Conservation (phyloP, 2,888 invertebrate genomes). For the Brachyptera putata region DNA sequence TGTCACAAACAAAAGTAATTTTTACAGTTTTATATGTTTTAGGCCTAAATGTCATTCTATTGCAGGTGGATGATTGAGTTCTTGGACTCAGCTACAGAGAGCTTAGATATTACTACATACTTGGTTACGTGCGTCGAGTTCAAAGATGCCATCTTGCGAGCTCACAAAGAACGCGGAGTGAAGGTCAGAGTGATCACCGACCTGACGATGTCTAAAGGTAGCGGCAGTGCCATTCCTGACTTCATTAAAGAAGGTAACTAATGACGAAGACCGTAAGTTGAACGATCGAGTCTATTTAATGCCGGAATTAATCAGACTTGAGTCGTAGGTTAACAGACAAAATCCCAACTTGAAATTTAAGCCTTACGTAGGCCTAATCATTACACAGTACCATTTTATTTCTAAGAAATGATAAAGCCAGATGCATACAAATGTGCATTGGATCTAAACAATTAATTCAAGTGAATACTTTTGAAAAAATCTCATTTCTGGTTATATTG, state of each 20-base stretch:
- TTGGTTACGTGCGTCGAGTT: neutral
- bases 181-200: neutral
- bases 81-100: neutral
- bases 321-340: no score
- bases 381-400: neutral
- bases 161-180: conserved; percentile 2
- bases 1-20: no score
- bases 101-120: neutral
- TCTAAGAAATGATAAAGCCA: neutral
- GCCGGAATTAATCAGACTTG: no score
- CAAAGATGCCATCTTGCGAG: neutral
- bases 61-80: conserved; percentile 11
- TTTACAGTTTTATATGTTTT: no score
- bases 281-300: neutral
- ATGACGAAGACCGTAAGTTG: neutral
- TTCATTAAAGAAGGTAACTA: neutral
- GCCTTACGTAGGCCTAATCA: no score
- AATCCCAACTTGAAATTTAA: no score
- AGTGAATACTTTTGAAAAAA: no score
- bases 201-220: neutral
- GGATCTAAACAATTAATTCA: neutral
- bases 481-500: no score
- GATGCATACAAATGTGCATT: neutral
- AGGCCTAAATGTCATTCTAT: no score
- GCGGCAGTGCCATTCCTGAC: neutral